Evolutionary conservation across 1,140 invertebrate species (phyloP), one percentile per base, ranked within the genome.

Genomic region (Macrotrachela quadricornifera): DNA sequence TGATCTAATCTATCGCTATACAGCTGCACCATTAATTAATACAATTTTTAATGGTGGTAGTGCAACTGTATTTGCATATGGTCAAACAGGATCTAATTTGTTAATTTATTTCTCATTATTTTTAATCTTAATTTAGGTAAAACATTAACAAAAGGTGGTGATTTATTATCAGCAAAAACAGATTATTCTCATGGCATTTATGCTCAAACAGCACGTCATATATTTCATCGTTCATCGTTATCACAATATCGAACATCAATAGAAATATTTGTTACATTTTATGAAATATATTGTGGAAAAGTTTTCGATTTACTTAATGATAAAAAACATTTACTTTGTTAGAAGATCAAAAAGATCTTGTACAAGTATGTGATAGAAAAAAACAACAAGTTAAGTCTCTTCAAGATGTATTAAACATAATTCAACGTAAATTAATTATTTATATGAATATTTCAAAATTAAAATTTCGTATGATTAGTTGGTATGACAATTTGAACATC

Each of bases 41-140:
- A 88, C 84, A 45, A 83, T 94, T 62, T 94, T 94, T 71, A 84
- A 92, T 62, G 82, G 84, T 50, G 87, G 87, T 17, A 90, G 88
- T 83, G 87, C 88, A 18, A 94, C 87, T n/a, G 92, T 86, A 71
- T 94, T 94, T 75, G 87, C 88, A 0, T 94, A 94, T 71, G 88
- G 87, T 52, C 87, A 94, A 73, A 90, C 85, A 10, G 85, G 84
- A 42, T 82, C 80, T 62, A 83, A 84, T 17, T 39, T 15, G 17
- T 21, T 30, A 30, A 21, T 11, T 21, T 14, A 40, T 18, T 16
- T 38, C 58, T 54, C 36, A 36, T 46, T 41, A 16, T 30, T 44
- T 14, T 40, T 41, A 11, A 38, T 30, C 15, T 45, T n/a, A n/a
- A n/a, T 30, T 30, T 30, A 30, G 21, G 21, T 4, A 87, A 87